These are phyloP conservation scores for Dicranocentrus wangi DNA, from an alignment of 2,888 invertebrate species.

Conservation along the genomic window DNA sequence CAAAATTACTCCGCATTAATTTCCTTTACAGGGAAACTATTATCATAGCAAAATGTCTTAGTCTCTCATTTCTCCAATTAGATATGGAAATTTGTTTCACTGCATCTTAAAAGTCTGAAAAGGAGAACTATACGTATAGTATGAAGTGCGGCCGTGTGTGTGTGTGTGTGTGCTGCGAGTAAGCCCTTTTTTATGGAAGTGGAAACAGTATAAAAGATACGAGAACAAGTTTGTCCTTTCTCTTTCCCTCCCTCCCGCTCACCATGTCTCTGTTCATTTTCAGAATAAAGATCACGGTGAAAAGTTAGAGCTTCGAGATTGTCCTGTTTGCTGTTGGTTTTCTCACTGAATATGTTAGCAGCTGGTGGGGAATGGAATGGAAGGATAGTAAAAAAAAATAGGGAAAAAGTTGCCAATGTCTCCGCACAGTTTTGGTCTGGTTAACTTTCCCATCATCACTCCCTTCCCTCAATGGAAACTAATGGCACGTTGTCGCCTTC, in stretches of 20 bases:
- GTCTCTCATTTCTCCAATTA: conserved; percentile 67
- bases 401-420: conserved; percentile 47
- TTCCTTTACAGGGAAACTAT: conserved; percentile 67
- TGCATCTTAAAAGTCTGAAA: conserved; percentile 46
- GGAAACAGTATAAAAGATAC: conserved; percentile 25
- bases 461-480: conserved; percentile 21
- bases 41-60: conserved; percentile 64
- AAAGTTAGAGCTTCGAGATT: conserved; percentile 50
- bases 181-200: neutral
- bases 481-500: conserved; percentile 36
- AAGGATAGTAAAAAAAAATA: conserved; percentile 26
- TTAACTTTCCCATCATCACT: conserved; percentile 37
- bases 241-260: too few relatives aligned
- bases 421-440: conserved; percentile 36
- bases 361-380: conserved; percentile 44
- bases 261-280: conserved; percentile 49
- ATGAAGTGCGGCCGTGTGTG: conserved; percentile 3
- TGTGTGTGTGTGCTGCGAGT: conserved; percentile 10
- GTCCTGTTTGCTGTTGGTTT: conserved; percentile 24
- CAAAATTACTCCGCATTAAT: conserved; percentile 70
- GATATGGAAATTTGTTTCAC: conserved; percentile 67
- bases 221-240: conserved; percentile 35
- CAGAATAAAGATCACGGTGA: conserved; percentile 39
- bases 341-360: conserved; percentile 19
- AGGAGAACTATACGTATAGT: conserved; percentile 6